Conservation (phyloP, 2,797 vertebrate genomes). For the Alcedo quadribrachys region DNA sequence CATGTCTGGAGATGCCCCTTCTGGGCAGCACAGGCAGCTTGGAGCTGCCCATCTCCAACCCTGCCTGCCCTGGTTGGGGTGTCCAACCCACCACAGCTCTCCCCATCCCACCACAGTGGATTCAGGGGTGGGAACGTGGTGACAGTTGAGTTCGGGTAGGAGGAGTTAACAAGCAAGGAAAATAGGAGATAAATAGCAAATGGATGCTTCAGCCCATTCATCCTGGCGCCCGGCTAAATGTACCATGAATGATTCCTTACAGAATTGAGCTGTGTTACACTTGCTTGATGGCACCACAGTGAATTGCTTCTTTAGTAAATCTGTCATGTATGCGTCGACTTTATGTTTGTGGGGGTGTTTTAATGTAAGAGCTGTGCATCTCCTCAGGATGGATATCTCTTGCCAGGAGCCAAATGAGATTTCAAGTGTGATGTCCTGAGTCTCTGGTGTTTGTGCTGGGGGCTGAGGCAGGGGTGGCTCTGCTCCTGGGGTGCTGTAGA, state of each 20-base stretch:
- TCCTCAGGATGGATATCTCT: not conserved
- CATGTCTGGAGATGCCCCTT: not conserved
- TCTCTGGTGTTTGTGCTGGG: no score
- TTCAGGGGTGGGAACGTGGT: not conserved
- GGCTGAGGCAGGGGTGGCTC: no score
- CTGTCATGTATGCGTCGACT: not conserved
- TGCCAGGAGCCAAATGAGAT: not conserved
- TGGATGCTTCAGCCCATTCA: not conserved
- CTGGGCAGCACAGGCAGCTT: not conserved
- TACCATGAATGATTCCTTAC: not conserved
- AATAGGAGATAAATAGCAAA: slow-evolving; percentile 8
- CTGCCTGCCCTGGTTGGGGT: not conserved
- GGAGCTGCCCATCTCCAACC: not conserved
- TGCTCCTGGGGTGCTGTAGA: not conserved
- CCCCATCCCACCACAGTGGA: not conserved
- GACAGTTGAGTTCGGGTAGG: rapidly evolving
- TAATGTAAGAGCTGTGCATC: not conserved
- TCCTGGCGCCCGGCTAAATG: not conserved
- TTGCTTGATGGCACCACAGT: not conserved
- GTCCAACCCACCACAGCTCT: not conserved
- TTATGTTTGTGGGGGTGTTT: not conserved
- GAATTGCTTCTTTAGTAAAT: not conserved
- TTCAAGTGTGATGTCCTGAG: rapidly evolving
- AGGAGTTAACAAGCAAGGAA: not conserved
- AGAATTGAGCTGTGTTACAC: not conserved